phyloP scores from a whole-genome alignment of 2,113 vertebrate genomes.

The Crotalus horridus region DNA sequence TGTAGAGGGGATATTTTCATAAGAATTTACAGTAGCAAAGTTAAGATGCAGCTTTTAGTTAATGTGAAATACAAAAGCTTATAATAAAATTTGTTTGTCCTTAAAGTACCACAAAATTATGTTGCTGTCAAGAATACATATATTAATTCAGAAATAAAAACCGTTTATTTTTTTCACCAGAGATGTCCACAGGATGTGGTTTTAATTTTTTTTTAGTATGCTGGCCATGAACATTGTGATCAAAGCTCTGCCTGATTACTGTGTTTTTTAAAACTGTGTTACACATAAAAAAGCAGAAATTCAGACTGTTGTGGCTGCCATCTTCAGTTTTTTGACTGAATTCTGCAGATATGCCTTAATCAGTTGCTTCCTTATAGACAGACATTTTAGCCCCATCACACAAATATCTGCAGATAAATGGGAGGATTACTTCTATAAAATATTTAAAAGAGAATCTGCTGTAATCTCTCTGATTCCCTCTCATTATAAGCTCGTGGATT shows the following conservation, averaged over 20 bases:
- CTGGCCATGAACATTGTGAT: not conserved
- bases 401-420: not conserved
- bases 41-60: not conserved
- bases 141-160: not conserved
- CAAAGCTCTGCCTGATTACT: not conserved
- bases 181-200: not conserved
- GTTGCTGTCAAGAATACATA: not conserved
- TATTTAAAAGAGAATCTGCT: not conserved
- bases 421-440: not conserved
- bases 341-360: not conserved
- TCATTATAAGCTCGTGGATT: not conserved
- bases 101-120: not conserved
- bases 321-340: not conserved
- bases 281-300: not conserved
- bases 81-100: not conserved
- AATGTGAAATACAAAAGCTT: not conserved
- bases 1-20: conserved; percentile 65
- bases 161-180: not conserved
- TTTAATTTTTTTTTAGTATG: not conserved
- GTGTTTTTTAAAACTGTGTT: not conserved
- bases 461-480: not conserved
- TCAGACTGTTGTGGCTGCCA: not conserved
- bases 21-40: conserved; percentile 41
- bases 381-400: not conserved
- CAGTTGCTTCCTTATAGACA: not conserved